A percentile compares a stretch with the other conserved stretches of the same genome.
Evolutionary conservation across 2,888 invertebrate species (phyloP).

Genomic region (Diploptera punctata): DNA sequence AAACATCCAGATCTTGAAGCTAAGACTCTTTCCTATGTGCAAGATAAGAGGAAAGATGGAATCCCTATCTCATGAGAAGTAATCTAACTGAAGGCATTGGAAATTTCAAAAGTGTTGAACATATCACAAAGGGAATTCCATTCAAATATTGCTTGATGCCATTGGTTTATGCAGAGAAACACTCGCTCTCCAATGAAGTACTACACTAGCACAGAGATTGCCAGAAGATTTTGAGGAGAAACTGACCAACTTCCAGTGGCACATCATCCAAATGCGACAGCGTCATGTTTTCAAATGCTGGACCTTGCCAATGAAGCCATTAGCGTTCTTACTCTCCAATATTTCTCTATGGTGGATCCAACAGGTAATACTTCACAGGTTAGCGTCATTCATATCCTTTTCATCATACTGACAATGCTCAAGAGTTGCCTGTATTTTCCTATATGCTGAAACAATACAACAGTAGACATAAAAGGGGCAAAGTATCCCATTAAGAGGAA

Average conservation of each 20-base stretch:
- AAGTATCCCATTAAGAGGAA: slow-evolving; percentile 12
- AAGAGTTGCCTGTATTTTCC: slow-evolving; percentile 30
- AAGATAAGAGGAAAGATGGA: no score
- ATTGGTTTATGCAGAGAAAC: not conserved
- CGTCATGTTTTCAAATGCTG: no score
- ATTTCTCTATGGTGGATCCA: no score
- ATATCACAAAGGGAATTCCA: not conserved
- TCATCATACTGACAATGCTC: slow-evolving; percentile 27
- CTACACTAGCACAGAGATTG: not conserved
- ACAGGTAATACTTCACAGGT: no score
- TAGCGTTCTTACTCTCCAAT: no score
- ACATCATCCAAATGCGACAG: slow-evolving; percentile 23
- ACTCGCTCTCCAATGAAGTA: not conserved
- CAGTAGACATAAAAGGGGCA: slow-evolving; percentile 30
- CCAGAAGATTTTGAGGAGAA: slow-evolving; percentile 25
- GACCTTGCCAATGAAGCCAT: no score
- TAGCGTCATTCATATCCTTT: not conserved
- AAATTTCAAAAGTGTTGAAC: no score
- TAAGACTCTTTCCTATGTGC: not conserved
- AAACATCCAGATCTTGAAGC: not conserved
- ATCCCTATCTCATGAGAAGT: no score
- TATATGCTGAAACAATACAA: slow-evolving; percentile 29
- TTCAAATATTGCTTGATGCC: not conserved
- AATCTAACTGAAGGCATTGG: not conserved
- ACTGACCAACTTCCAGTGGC: slow-evolving; percentile 14